Percentiles rank a stretch among this genome's conserved stretches.
phyloP scores from a whole-genome alignment of 2,113 vertebrate genomes.

The Melanerpes aurifrons region DNA sequence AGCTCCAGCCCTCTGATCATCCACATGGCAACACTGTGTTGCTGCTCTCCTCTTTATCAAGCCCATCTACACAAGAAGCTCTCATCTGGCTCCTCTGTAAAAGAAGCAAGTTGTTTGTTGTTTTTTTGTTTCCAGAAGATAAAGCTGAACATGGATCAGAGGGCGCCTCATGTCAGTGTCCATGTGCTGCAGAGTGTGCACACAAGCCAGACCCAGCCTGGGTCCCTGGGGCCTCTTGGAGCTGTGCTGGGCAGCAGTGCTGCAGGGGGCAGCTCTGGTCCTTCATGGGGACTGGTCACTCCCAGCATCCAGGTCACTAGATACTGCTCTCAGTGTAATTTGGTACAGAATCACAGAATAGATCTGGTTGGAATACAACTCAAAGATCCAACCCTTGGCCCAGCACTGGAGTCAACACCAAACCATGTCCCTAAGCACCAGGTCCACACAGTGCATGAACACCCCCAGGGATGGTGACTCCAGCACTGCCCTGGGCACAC shows the following conservation, averaged over 20 bases:
- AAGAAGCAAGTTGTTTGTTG: not conserved
- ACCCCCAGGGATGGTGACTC: no score
- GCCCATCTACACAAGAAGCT: accelerated
- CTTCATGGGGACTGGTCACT: no score
- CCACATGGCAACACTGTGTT: not conserved
- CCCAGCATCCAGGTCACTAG: not conserved
- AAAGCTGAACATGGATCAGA: not conserved
- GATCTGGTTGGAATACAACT: no score
- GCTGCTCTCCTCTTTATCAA: not conserved
- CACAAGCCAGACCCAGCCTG: not conserved
- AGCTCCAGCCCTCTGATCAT: no score
- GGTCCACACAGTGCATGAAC: no score
- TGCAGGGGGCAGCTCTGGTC: not conserved
- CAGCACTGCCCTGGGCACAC: no score
- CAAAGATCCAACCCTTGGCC: no score
- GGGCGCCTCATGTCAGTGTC: not conserved
- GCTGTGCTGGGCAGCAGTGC: accelerated
- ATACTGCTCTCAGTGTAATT: accelerated
- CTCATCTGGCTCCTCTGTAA: not conserved
- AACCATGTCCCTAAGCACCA: no score
- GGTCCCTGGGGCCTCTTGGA: accelerated
- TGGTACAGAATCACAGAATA: not conserved
- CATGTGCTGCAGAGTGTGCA: accelerated
- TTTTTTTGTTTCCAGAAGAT: not conserved
- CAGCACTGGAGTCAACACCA: no score